phyloP scores from a whole-genome alignment of 2,113 vertebrate genomes.

The Tylochromis polylepis region DNA sequence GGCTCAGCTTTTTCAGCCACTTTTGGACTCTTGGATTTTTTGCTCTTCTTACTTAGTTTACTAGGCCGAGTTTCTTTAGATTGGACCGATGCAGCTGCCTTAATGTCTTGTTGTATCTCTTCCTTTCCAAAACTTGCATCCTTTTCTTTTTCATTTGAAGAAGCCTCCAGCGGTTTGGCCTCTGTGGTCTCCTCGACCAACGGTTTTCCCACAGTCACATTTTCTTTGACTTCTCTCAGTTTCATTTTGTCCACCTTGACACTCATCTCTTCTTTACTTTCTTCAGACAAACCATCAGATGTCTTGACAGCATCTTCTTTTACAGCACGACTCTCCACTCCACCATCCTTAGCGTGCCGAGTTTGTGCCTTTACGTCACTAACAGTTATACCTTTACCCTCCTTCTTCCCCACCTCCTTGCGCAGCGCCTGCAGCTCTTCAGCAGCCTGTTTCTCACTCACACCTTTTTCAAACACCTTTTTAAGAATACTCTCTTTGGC shows the following conservation, averaged over 20 bases:
- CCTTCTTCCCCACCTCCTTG: slow-evolving; percentile 52
- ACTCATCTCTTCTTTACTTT: neutral
- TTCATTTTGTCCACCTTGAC: neutral
- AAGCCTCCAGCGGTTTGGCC: neutral
- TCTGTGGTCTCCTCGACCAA: neutral
- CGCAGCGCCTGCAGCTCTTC: slow-evolving; percentile 65
- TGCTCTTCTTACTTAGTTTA: slow-evolving; percentile 49
- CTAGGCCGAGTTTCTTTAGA: slow-evolving; percentile 4
- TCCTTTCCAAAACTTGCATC: neutral
- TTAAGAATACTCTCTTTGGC: slow-evolving; percentile 73
- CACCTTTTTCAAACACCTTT: slow-evolving; percentile 71
- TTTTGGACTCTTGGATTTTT: slow-evolving; percentile 22
- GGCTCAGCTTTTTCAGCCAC: neutral
- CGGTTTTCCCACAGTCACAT: neutral
- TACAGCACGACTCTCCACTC: neutral
- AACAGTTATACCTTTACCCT: neutral
- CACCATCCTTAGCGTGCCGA: neutral
- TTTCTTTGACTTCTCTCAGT: neutral
- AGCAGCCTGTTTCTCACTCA: slow-evolving; percentile 68
- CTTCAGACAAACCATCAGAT: neutral
- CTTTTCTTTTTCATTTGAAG: neutral
- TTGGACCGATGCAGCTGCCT: neutral
- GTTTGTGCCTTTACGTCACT: neutral
- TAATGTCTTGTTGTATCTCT: neutral
- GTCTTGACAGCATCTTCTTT: neutral